phyloP scores from a whole-genome alignment of 2,797 vertebrate genomes.

The Rhodeus uyekii region DNA sequence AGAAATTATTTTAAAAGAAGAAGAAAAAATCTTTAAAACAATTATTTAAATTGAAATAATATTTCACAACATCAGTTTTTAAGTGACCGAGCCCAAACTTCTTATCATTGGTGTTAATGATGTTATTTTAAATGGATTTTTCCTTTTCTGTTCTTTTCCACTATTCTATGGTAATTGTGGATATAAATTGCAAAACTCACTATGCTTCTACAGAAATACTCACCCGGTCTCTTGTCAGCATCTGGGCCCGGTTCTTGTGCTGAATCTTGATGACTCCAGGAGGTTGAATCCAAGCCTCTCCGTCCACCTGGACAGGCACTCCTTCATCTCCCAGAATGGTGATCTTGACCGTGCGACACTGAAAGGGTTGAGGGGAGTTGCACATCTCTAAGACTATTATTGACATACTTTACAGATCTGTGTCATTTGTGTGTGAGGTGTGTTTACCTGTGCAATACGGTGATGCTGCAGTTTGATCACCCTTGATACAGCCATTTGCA shows the following conservation, averaged over 20 bases:
- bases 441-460: slow-evolving; percentile 92
- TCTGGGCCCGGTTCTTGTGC: slow-evolving; percentile 97
- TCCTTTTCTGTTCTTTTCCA: not conserved
- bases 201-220: not conserved
- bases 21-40: not conserved
- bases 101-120: not conserved
- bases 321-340: slow-evolving; percentile 97
- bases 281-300: slow-evolving; percentile 97
- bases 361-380: not conserved
- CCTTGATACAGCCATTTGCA: slow-evolving; percentile 98
- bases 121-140: not conserved
- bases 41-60: not conserved
- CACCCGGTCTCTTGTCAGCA: slow-evolving; percentile 96
- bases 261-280: slow-evolving; percentile 97
- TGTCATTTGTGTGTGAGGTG: not conserved
- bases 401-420: not conserved
- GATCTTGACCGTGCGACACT: slow-evolving; percentile 98
- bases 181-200: not conserved
- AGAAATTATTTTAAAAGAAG: not conserved
- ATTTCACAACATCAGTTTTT: not conserved
- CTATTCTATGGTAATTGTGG: not conserved
- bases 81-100: not conserved
- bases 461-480: slow-evolving; percentile 98
- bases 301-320: slow-evolving; percentile 95
- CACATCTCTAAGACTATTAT: not conserved